phyloP scores from a whole-genome alignment of 2,888 invertebrate species.

The Eudasyphora cyanicolor region DNA sequence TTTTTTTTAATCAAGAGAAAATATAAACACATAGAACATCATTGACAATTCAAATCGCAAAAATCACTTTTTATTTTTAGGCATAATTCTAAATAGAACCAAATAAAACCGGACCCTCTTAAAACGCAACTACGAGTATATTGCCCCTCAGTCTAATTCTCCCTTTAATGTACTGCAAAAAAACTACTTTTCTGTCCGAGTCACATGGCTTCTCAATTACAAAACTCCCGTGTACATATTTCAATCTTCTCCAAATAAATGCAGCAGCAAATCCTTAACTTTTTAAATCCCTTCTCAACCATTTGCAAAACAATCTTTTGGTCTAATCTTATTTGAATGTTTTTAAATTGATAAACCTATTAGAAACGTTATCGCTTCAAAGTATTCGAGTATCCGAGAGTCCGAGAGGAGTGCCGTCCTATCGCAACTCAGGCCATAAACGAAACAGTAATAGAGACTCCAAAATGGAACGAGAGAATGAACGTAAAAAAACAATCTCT shows the following conservation, averaged over 20 bases:
- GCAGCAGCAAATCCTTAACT: not conserved
- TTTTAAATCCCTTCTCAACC: constrained; percentile 32
- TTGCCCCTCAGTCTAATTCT: no score
- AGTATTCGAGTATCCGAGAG: constrained; percentile 44
- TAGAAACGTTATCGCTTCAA: constrained; percentile 59
- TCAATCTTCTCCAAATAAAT: constrained; percentile 5
- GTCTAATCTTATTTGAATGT: constrained; percentile 60
- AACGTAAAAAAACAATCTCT: constrained; percentile 40
- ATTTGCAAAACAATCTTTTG: constrained; percentile 37
- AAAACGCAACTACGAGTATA: no score
- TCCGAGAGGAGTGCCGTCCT: constrained; percentile 26
- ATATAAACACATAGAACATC: no score
- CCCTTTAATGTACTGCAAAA: no score
- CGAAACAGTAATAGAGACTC: not conserved
- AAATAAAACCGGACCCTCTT: no score
- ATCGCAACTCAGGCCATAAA: not conserved
- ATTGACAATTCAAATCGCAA: no score
- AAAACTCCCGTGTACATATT: not conserved
- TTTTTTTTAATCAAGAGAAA: no score
- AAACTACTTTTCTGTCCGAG: no score
- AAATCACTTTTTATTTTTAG: no score
- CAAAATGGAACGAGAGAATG: not conserved
- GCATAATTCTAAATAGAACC: no score
- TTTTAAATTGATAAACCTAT: constrained; percentile 61
- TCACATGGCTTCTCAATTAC: not conserved